Evolutionary conservation across 2,113 vertebrate genomes (phyloP).

Genomic region (Xiphophorus maculatus): DNA sequence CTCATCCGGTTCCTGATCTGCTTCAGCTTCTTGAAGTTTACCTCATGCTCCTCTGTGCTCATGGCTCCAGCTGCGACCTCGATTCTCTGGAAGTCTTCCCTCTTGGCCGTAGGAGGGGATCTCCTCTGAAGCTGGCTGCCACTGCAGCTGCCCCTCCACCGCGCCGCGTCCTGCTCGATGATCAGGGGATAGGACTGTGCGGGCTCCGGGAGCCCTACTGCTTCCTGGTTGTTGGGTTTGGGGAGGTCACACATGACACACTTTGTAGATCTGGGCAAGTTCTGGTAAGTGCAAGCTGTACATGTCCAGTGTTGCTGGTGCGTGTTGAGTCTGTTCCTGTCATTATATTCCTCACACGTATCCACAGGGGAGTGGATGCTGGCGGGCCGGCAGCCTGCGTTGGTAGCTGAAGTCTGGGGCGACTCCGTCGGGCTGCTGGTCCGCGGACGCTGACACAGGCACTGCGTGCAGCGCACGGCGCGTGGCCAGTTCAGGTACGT

Average conservation of each 20-base stretch:
- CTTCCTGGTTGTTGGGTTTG: conserved; percentile 83
- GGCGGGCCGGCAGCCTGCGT: conserved; percentile 81
- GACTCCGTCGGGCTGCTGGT: conserved; percentile 89
- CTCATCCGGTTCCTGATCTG: conserved; percentile 98
- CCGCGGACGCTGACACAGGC: conserved; percentile 87
- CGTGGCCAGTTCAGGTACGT: conserved; percentile 98
- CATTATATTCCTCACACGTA: conserved; percentile 96
- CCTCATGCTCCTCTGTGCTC: conserved; percentile 89
- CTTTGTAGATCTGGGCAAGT: conserved; percentile 91
- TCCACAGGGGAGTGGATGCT: conserved; percentile 83
- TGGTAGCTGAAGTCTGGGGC: conserved; percentile 90
- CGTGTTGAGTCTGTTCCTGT: conserved; percentile 92
- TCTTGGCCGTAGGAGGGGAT: conserved; percentile 86
- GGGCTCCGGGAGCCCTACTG: conserved; percentile 87
- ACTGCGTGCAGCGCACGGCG: conserved; percentile 96
- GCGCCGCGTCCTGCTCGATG: conserved; percentile 91
- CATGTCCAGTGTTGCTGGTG: conserved; percentile 94
- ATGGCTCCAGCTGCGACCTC: conserved; percentile 86
- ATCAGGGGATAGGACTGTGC: conserved; percentile 89
- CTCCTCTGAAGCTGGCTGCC: conserved; percentile 87
- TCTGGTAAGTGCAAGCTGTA: conserved; percentile 92
- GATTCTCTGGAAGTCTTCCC: conserved; percentile 96
- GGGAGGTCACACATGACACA: conserved; percentile 95
- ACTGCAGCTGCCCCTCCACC: conserved; percentile 86
- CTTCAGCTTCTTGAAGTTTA: conserved; percentile 95